Evolutionary conservation across 2,797 vertebrate genomes (phyloP).

Genomic region (Orientallactaga sibirica): DNA sequence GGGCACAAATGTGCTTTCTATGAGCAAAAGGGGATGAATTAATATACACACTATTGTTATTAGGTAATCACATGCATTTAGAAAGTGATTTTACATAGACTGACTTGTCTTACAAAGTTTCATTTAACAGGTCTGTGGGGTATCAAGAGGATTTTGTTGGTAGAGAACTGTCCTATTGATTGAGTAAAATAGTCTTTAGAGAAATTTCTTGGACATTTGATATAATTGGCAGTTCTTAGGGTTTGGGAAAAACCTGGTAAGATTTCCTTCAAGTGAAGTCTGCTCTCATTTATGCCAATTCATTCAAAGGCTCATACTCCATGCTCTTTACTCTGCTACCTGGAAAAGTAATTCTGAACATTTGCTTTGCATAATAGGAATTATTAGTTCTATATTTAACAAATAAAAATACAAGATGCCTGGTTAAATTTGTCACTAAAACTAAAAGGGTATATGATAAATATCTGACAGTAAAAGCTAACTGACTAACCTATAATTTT

Average conservation of each 20-base stretch:
- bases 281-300: constrained; percentile 15
- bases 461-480: constrained; percentile 49
- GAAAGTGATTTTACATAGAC: constrained; percentile 68
- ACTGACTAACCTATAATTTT: background rate
- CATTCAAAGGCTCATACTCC: background rate
- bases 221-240: constrained; percentile 75
- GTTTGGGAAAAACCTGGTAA: constrained; percentile 24
- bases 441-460: background rate
- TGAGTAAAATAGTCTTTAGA: constrained; percentile 76
- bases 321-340: background rate
- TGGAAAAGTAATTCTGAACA: background rate
- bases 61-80: constrained; percentile 78
- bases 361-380: background rate
- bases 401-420: background rate
- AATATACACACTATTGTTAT: constrained; percentile 51
- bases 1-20: constrained; percentile 30
- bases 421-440: background rate
- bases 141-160: constrained; percentile 83
- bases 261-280: constrained; percentile 47
- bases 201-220: constrained; percentile 83
- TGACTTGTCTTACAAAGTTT: constrained; percentile 71
- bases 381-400: background rate
- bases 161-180: constrained; percentile 83
- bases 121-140: constrained; percentile 78
- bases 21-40: constrained; percentile 55